These are phyloP conservation scores for Hemitrygon akajei DNA, from an alignment of 2,797 vertebrate species.

Conservation along the genomic window DNA sequence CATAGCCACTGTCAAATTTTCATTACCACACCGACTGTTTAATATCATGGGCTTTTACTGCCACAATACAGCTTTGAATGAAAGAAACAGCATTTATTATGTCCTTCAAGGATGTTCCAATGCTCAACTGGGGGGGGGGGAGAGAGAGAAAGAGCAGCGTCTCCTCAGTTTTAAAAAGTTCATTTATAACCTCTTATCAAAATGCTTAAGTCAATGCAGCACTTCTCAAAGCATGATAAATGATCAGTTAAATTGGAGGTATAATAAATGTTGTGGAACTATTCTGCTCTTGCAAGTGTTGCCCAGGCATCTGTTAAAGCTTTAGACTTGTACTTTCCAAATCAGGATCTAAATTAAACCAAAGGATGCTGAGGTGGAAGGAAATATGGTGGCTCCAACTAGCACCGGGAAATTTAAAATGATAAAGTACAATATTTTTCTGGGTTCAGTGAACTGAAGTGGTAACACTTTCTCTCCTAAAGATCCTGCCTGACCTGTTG, in stretches of 20 bases:
- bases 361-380: neutral
- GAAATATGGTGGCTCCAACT: neutral
- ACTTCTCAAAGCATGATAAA: neutral
- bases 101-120: neutral
- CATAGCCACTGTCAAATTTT: neutral
- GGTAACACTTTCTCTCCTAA: too few species aligned
- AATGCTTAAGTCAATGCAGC: too few species aligned
- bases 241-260: neutral
- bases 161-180: too few species aligned
- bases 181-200: too few species aligned
- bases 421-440: neutral
- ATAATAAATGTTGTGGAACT: neutral
- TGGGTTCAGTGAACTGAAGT: too few species aligned
- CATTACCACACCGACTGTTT: neutral
- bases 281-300: too few species aligned
- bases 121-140: neutral
- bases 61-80: neutral
- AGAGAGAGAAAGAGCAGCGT: too few species aligned
- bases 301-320: neutral
- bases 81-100: neutral
- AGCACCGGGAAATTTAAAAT: neutral
- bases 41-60: neutral
- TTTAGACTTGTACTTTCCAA: neutral
- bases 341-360: neutral
- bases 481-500: too few species aligned